Percentiles rank a stretch among this genome's conserved stretches.
phyloP scores from a whole-genome alignment of 2,113 vertebrate species.

The Puntigrus tetrazona region DNA sequence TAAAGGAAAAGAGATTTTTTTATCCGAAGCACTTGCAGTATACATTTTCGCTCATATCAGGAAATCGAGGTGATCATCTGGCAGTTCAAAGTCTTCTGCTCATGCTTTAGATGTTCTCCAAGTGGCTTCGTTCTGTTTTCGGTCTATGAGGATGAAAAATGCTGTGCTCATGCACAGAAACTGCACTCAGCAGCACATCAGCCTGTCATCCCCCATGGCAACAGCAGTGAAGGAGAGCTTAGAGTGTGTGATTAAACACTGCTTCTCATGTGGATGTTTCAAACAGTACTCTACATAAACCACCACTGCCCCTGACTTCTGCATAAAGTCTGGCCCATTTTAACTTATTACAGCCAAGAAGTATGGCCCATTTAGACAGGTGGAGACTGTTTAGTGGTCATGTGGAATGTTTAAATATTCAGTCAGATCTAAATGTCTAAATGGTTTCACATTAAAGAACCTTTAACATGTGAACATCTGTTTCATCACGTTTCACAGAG shows the following conservation, averaged over 20 bases:
- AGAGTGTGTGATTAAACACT: conserved; percentile 14
- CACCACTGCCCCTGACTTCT: not conserved
- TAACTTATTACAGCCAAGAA: not conserved
- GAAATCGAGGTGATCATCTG: conserved; percentile 30
- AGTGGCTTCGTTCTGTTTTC: conserved; percentile 26
- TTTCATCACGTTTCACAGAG: too few species aligned
- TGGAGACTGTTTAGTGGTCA: not conserved
- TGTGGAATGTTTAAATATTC: too few species aligned
- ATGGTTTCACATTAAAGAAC: too few species aligned
- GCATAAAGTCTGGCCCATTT: not conserved
- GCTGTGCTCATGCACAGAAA: conserved; percentile 29
- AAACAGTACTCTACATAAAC: not conserved
- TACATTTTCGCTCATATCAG: not conserved
- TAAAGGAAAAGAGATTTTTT: not conserved
- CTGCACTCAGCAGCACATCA: conserved; percentile 24
- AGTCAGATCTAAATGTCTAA: too few species aligned
- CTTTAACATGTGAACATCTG: too few species aligned
- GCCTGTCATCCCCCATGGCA: conserved; percentile 15
- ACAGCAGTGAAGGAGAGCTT: conserved; percentile 22
- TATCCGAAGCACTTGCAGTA: not conserved
- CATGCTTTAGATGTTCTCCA: conserved; percentile 9
- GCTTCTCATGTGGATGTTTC: conserved; percentile 15
- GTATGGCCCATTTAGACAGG: not conserved
- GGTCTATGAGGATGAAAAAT: conserved; percentile 16
- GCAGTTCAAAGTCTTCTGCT: conserved; percentile 21